Conservation (phyloP, 2,113 vertebrate genomes). For the Desmodus rotundus region DNA sequence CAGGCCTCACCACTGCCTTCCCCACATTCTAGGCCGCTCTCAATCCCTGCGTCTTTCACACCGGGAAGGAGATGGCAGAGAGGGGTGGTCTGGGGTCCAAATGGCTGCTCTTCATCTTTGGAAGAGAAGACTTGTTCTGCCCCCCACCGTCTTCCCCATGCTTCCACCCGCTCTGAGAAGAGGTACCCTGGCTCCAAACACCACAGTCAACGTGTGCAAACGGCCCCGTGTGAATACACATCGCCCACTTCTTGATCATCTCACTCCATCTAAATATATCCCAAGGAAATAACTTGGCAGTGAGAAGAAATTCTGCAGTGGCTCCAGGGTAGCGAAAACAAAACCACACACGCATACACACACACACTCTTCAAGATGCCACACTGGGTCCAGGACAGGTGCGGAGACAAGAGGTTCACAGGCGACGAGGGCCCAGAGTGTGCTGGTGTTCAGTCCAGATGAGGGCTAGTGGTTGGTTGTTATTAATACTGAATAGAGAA, state of each 20-base stretch:
- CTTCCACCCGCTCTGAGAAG: not conserved
- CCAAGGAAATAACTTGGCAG: slow-evolving; percentile 81
- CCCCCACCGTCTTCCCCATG: not conserved
- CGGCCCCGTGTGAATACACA: slow-evolving; percentile 79
- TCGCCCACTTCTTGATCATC: slow-evolving; percentile 75
- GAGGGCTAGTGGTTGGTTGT: not conserved
- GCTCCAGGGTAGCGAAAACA: slow-evolving; percentile 49
- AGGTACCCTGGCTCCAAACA: slow-evolving; percentile 71
- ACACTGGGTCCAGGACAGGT: not conserved
- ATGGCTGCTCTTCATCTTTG: not conserved
- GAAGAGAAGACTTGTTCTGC: not conserved
- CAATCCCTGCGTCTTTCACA: not conserved
- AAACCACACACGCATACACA: not conserved
- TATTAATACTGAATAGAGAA: not conserved
- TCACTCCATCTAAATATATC: slow-evolving; percentile 83
- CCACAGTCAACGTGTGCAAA: slow-evolving; percentile 79
- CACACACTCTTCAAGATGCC: not conserved
- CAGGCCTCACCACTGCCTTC: not conserved
- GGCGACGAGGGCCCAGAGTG: not conserved
- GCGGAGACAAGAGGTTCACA: not conserved
- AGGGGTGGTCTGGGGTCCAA: not conserved
- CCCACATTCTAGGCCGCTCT: not conserved
- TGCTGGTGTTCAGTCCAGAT: not conserved
- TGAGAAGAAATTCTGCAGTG: slow-evolving; percentile 77
- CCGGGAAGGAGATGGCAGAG: not conserved